A percentile compares a stretch with the other conserved stretches of the same genome.
These are phyloP conservation scores for Acanthurus tractus DNA, from an alignment of 2,797 vertebrate genomes.

Conservation along the genomic window DNA sequence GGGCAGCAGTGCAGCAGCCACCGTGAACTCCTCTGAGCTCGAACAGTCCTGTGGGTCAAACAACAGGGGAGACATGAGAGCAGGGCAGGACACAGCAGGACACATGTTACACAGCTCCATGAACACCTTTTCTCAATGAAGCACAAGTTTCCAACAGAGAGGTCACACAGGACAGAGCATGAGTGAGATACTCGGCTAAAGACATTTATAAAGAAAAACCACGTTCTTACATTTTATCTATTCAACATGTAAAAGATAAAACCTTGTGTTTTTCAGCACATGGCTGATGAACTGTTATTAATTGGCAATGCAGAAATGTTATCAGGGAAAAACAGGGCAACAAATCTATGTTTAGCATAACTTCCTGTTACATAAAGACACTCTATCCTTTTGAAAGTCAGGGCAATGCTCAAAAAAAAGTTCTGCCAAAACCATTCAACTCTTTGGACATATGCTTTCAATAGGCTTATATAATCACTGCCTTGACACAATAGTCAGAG, in stretches of 20 bases:
- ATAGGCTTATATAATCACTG: constrained; percentile 81
- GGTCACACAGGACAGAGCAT: background rate
- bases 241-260: background rate
- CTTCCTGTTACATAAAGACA: constrained; percentile 58
- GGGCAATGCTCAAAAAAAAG: constrained; percentile 26
- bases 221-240: background rate
- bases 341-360: constrained; percentile 39
- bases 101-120: constrained; percentile 19
- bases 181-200: background rate
- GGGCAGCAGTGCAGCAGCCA: constrained; percentile 94
- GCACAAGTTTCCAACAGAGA: constrained; percentile 22
- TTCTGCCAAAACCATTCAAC: constrained; percentile 51
- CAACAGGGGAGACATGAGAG: constrained; percentile 57
- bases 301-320: constrained; percentile 24
- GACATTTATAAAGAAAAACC: background rate
- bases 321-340: constrained; percentile 13
- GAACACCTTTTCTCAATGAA: constrained; percentile 24
- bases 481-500: constrained; percentile 70
- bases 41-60: constrained; percentile 94
- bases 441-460: constrained; percentile 80
- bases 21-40: constrained; percentile 93
- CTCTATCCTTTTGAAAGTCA: constrained; percentile 49
- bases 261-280: background rate
- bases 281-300: constrained; percentile 8
- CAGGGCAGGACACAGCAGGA: constrained; percentile 33